Base-by-base conservation (phyloP, 1,140 invertebrate genomes). In the fruit fly (Drosophila melanogaster) region DNA sequence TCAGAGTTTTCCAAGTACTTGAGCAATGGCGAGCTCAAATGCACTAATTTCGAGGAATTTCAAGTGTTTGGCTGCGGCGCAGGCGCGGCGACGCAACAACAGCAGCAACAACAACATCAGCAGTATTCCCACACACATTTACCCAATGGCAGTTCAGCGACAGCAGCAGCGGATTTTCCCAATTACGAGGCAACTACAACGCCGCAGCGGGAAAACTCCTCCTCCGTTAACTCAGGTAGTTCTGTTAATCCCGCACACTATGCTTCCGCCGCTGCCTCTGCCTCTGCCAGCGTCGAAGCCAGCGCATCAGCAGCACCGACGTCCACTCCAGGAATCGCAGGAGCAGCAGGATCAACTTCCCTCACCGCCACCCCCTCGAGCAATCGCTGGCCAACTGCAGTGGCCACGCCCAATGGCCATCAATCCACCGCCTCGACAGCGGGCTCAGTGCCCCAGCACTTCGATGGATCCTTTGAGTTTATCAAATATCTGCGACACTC, bases 1-100 rank as follows among this genome's bases (percentile, higher is more conserved):
- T 92, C 91, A 75, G 91, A 92, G 78, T 92, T 92, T 80, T 91
- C 91, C 76, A 92, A 92, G 75, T 92, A 92, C 81, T 86, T 92
- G 77, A 91, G 91, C 75, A 92, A 92, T 89, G 91, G 90, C 72
- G 91, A 92, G 70, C 69, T 91, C 46, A 91, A 91, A 79, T 91
- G 89, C 66, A 79, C 85, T 47, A 79, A 85, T 75, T 91, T 91
- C 65, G 89, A 91, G 49, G 91, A 92, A 84, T 89, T 90, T 81
- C 91, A 92, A 90, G 89, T 92, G 54, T 92, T 90, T 73, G 91
- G 80, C 62, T 69, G 60, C 51, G 76, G 72, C 46, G 76, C 73
- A 78, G 59, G 66, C 66, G 72, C 77, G 50, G 37, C 59, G 61
- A 17, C 65, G 41, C 60, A 78, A 46, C 75, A 73, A 53, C 76